These are phyloP conservation scores for Hirtodrosophila confusa DNA, from an alignment of 2,888 invertebrate genomes.

Conservation along the genomic window DNA sequence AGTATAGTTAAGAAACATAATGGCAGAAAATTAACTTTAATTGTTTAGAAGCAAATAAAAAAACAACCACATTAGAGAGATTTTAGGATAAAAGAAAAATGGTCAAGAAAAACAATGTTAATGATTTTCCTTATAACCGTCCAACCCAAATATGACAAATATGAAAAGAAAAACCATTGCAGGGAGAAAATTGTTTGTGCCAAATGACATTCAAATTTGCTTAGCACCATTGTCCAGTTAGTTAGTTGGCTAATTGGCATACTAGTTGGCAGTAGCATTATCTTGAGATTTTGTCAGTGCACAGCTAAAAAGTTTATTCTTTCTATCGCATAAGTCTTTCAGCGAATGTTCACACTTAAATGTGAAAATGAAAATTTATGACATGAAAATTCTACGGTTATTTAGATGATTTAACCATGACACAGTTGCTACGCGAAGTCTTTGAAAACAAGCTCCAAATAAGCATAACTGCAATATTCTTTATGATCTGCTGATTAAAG, in stretches of 20 bases:
- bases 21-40: slow-evolving; percentile 33
- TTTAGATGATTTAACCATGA: slow-evolving; percentile 36
- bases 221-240: slow-evolving; percentile 24
- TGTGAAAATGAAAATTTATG: slow-evolving; percentile 49
- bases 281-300: slow-evolving; percentile 23
- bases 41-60: slow-evolving; percentile 18
- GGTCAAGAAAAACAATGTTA: slow-evolving; percentile 2
- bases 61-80: slow-evolving; percentile 6
- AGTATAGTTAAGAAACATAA: slow-evolving; percentile 10
- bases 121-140: slow-evolving; percentile 9
- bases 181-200: slow-evolving; percentile 13
- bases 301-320: slow-evolving; percentile 25
- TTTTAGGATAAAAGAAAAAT: slow-evolving; percentile 2
- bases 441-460: slow-evolving; percentile 9
- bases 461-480: background rate
- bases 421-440: slow-evolving; percentile 32
- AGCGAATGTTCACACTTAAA: slow-evolving; percentile 49
- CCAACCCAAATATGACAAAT: background rate
- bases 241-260: slow-evolving; percentile 22
- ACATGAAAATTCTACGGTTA: slow-evolving; percentile 58
- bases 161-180: slow-evolving; percentile 5
- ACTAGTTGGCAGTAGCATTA: slow-evolving; percentile 30
- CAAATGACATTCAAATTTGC: slow-evolving; percentile 35
- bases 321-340: slow-evolving; percentile 10
- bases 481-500: background rate